A percentile compares a stretch with the other conserved stretches of the same genome.
These are phyloP conservation scores for Rhynchomys soricoides DNA, from an alignment of 2,113 vertebrate genomes.

Conservation along the genomic window DNA sequence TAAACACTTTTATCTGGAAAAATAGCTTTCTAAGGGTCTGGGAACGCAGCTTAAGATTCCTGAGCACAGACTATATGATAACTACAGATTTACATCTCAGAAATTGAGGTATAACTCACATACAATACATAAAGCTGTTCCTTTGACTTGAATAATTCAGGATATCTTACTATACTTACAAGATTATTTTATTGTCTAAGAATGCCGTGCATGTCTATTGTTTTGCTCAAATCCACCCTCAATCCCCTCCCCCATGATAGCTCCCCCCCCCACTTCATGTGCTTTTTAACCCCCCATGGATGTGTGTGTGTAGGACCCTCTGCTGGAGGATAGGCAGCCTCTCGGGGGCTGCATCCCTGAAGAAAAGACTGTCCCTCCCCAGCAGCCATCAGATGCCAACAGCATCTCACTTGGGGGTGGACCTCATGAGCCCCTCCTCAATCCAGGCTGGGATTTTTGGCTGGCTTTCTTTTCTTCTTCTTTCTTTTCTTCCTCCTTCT, in stretches of 20 bases:
- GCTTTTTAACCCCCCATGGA: not conserved
- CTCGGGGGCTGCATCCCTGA: not conserved
- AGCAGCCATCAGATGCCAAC: not conserved
- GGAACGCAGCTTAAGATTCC: not conserved
- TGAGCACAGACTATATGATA: not conserved
- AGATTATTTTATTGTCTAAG: not conserved
- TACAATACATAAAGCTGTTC: not conserved
- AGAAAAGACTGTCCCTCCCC: not conserved
- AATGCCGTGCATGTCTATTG: not conserved
- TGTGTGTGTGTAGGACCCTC: not conserved
- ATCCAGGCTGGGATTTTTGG: not conserved
- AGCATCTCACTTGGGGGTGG: not conserved
- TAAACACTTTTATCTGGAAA: constrained; percentile 21
- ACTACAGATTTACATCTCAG: constrained; percentile 1
- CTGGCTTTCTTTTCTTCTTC: not conserved
- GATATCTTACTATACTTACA: constrained; percentile 10
- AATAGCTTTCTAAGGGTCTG: not conserved
- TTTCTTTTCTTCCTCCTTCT: too few species aligned
- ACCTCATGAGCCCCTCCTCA: not conserved
- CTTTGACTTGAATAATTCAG: constrained; percentile 40
- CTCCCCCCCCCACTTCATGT: not conserved
- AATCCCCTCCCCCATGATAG: not conserved
- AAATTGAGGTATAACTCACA: constrained; percentile 28
- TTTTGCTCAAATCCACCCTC: not conserved
- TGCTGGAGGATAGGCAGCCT: not conserved